These are phyloP conservation scores for Megaleporinus macrocephalus DNA, from an alignment of 2,113 vertebrate genomes.

Conservation along the genomic window DNA sequence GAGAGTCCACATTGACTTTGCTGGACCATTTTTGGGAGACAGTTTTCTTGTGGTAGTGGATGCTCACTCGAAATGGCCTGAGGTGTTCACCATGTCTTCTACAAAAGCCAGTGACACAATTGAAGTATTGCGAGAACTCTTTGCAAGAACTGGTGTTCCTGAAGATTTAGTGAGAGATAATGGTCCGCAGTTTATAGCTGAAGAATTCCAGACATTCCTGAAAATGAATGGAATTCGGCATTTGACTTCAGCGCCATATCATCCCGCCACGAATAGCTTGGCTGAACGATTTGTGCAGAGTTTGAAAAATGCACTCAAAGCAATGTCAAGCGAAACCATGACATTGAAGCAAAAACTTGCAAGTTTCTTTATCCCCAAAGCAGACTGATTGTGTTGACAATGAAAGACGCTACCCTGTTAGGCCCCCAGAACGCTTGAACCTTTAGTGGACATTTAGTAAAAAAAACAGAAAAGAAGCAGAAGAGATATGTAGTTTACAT, in stretches of 20 bases:
- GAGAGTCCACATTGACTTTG: conserved; percentile 39
- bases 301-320: conserved; percentile 29
- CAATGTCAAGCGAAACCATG: neutral
- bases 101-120: neutral
- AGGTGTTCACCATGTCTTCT: neutral
- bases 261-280: conserved; percentile 20
- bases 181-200: conserved; percentile 31
- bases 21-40: conserved; percentile 17
- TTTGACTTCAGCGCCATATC: conserved; percentile 26
- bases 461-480: too few species aligned
- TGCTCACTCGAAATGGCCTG: conserved; percentile 45
- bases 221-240: conserved; percentile 24
- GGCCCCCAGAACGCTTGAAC: too few species aligned
- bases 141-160: conserved; percentile 35
- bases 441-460: too few species aligned
- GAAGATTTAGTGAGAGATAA: conserved; percentile 34
- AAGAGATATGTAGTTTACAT: too few species aligned
- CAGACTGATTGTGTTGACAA: too few species aligned
- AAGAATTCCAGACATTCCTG: conserved; percentile 30
- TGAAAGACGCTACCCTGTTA: too few species aligned
- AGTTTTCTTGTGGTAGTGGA: conserved; percentile 45
- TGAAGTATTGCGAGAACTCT: conserved; percentile 17
- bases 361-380: neutral
- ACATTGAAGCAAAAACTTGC: neutral
- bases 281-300: conserved; percentile 46